Evolutionary conservation across 2,113 vertebrate genomes (phyloP).

Genomic region (Chrysemys picta): DNA sequence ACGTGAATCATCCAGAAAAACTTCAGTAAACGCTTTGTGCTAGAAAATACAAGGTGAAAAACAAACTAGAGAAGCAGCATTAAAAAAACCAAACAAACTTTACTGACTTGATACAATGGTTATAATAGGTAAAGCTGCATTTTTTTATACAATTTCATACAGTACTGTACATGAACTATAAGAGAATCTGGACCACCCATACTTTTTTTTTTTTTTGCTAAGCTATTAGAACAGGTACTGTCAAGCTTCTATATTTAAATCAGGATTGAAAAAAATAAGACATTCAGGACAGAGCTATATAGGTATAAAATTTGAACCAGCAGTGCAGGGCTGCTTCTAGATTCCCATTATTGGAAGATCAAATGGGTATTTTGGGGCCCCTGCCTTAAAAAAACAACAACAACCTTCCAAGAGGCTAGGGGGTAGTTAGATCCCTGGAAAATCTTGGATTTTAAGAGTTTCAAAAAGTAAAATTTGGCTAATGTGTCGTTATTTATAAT

Average conservation of each 20-base stretch:
- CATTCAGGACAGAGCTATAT: not conserved
- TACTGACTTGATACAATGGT: not conserved
- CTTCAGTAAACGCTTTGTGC: conserved; percentile 98
- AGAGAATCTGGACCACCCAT: not conserved
- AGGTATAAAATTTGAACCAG: accelerated
- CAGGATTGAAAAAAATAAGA: not conserved
- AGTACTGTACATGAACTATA: not conserved
- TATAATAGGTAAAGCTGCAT: not conserved
- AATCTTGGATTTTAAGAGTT: not conserved
- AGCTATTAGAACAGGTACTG: not conserved
- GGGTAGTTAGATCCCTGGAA: not conserved
- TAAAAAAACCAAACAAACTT: not conserved
- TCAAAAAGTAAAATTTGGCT: not conserved
- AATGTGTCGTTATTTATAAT: not conserved
- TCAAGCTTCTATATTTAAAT: not conserved
- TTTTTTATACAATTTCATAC: not conserved
- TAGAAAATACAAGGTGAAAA: conserved; percentile 58
- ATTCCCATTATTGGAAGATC: not conserved
- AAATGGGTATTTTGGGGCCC: not conserved
- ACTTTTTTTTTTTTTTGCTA: not conserved
- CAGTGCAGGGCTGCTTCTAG: not conserved
- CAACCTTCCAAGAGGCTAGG: not conserved
- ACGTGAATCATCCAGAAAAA: conserved; percentile 94
- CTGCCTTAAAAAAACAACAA: not conserved
- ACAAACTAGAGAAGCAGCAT: not conserved